phyloP scores from a whole-genome alignment of 2,797 vertebrate genomes.

The Loriculus beryllinus region DNA sequence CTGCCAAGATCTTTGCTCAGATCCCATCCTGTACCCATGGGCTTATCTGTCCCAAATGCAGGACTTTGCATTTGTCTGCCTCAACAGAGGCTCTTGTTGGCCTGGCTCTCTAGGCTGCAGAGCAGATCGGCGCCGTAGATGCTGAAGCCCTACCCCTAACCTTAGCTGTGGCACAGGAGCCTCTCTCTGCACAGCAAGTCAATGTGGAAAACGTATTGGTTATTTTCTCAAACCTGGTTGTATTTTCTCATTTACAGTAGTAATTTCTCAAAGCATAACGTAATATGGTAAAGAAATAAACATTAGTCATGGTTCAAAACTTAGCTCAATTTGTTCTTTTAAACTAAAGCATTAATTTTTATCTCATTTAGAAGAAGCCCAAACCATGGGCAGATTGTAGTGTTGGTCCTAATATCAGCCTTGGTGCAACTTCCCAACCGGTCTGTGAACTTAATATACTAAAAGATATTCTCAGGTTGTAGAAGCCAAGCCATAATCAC shows the following conservation, averaged over 20 bases:
- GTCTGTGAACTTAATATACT: neutral
- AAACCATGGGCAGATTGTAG: neutral
- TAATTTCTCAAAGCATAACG: neutral
- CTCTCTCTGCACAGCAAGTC: neutral
- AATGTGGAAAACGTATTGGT: neutral
- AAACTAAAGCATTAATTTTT: neutral
- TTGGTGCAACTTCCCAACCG: neutral
- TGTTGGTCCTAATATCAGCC: neutral
- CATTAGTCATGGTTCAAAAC: neutral
- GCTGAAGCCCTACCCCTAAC: neutral
- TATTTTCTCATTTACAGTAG: neutral
- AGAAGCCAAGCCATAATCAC: neutral
- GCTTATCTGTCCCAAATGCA: neutral
- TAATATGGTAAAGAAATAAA: neutral
- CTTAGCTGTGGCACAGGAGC: neutral
- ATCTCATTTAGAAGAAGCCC: neutral
- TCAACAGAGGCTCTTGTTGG: neutral
- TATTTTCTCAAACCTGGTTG: neutral
- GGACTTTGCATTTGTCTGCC: neutral
- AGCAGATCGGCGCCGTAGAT: fast-evolving
- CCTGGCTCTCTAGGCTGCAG: neutral
- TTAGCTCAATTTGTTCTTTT: neutral
- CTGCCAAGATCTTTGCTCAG: neutral
- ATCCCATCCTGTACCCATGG: neutral
- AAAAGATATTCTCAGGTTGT: neutral